phyloP scores from a whole-genome alignment of 2,888 invertebrate genomes.

The Marronus borbonicus region DNA sequence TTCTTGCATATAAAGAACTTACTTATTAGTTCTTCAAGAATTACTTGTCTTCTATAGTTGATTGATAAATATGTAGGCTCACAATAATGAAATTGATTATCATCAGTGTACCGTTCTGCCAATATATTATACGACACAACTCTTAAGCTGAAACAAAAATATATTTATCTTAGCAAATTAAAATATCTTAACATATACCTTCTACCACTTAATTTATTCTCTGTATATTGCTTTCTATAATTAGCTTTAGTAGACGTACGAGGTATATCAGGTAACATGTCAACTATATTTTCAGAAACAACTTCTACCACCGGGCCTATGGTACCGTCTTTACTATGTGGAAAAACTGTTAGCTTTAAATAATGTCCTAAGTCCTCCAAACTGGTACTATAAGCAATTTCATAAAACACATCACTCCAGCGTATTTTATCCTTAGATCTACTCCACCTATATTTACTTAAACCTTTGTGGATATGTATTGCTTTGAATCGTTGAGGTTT shows the following conservation, averaged over 20 bases:
- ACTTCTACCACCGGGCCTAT: constrained; percentile 71
- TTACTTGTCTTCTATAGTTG: constrained; percentile 87
- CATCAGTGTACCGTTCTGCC: constrained; percentile 85
- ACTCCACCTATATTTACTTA: constrained; percentile 80
- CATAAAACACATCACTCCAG: constrained; percentile 76
- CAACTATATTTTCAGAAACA: constrained; percentile 65
- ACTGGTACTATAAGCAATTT: constrained; percentile 75
- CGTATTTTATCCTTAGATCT: constrained; percentile 65
- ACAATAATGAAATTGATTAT: constrained; percentile 83
- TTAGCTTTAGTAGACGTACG: constrained; percentile 81
- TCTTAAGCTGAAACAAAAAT: constrained; percentile 75
- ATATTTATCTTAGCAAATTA: constrained; percentile 53
- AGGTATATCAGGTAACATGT: constrained; percentile 73
- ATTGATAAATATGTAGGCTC: constrained; percentile 83
- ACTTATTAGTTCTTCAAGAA: constrained; percentile 78
- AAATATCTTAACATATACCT: constrained; percentile 69
- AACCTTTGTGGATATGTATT: constrained; percentile 73
- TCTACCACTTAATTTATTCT: constrained; percentile 71
- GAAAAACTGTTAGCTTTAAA: constrained; percentile 75
- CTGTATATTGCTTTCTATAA: constrained; percentile 79
- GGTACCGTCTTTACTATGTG: constrained; percentile 69
- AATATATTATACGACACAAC: constrained; percentile 90
- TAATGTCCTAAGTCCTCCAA: constrained; percentile 76
- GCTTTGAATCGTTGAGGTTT: constrained; percentile 79
- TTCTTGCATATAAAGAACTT: constrained; percentile 9